These are phyloP conservation scores for Squalus acanthias DNA, from an alignment of 2,797 vertebrate genomes.

Conservation along the genomic window DNA sequence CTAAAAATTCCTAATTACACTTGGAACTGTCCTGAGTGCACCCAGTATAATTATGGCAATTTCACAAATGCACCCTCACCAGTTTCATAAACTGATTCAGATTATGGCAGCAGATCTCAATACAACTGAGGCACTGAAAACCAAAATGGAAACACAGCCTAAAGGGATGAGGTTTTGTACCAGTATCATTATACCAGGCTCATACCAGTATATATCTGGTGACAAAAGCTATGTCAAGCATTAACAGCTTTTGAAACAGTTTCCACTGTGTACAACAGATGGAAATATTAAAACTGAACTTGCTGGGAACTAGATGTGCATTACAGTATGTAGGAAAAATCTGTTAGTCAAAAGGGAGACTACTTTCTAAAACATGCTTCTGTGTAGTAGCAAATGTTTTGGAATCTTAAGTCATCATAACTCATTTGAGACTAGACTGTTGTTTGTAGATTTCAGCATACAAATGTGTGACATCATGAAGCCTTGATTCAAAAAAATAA, in stretches of 20 bases:
- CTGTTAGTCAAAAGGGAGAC: neutral
- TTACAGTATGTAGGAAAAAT: neutral
- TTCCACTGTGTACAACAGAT: neutral
- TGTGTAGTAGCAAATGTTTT: neutral
- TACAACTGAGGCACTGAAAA: neutral
- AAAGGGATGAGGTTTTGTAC: neutral
- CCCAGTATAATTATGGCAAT: neutral
- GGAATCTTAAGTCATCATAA: neutral
- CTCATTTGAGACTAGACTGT: neutral
- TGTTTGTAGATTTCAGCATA: neutral
- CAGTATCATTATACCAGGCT: neutral
- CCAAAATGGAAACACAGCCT: neutral
- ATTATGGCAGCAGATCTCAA: neutral
- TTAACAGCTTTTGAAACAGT: neutral
- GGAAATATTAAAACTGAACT: neutral
- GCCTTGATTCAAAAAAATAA: neutral
- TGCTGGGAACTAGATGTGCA: neutral
- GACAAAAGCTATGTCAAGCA: neutral
- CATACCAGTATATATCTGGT: neutral
- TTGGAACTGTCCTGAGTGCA: neutral
- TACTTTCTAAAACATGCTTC: neutral
- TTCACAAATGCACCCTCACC: neutral
- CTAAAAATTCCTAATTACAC: neutral
- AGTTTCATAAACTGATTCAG: neutral
- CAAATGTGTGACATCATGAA: neutral